Conservation (phyloP, 1,140 invertebrate genomes). For the Anastrepha ludens region DNA sequence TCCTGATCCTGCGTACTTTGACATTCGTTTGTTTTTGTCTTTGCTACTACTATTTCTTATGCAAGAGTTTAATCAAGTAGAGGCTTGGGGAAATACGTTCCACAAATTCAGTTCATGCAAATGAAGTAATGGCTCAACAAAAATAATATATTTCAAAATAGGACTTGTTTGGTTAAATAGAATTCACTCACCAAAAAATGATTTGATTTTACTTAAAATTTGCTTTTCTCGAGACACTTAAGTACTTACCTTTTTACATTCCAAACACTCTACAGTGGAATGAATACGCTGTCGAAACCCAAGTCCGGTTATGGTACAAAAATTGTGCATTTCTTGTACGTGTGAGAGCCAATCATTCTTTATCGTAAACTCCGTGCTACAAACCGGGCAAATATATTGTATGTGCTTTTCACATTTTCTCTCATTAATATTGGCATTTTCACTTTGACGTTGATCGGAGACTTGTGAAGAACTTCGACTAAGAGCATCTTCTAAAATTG, state of each 20-base stretch:
- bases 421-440: conserved; percentile 37
- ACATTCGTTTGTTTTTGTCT: no score
- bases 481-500: conserved; percentile 57
- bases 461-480: conserved; percentile 53
- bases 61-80: no score
- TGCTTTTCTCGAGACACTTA: no score
- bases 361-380: conserved; percentile 65
- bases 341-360: conserved; percentile 68
- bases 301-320: conserved; percentile 64
- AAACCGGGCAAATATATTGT: conserved; percentile 69
- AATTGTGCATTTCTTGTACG: conserved; percentile 70
- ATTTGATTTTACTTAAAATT: no score
- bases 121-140: no score
- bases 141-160: no score
- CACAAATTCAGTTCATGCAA: no score
- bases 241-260: conserved; percentile 65
- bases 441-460: not conserved
- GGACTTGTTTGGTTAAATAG: no score
- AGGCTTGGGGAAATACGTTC: no score
- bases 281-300: conserved; percentile 66
- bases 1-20: no score
- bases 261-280: conserved; percentile 67
- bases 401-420: conserved; percentile 68
- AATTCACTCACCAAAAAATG: no score
- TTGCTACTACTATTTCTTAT: no score